Conservation (phyloP, 2,113 vertebrate genomes). For the Fulica atra region DNA sequence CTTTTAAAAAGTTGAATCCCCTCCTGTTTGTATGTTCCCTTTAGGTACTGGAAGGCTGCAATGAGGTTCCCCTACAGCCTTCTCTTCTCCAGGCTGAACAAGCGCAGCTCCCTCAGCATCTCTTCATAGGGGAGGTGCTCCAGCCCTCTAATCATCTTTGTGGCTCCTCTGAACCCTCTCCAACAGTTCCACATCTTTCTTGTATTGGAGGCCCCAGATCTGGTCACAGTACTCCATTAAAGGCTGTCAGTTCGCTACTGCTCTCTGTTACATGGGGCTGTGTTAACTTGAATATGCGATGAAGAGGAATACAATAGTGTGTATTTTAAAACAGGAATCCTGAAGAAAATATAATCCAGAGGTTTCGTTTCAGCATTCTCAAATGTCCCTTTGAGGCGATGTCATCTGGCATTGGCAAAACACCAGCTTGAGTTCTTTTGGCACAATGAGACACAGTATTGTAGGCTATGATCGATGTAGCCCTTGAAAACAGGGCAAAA, state of each 20-base stretch:
- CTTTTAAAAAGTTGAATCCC: too few species aligned
- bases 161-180: too few species aligned
- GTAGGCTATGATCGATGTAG: background rate
- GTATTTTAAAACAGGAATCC: background rate
- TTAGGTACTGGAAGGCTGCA: too few species aligned
- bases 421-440: background rate
- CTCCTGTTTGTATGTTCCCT: too few species aligned
- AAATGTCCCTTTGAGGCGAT: background rate
- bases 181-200: too few species aligned
- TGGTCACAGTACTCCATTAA: too few species aligned
- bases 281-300: background rate
- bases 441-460: background rate
- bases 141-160: too few species aligned
- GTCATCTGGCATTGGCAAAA: background rate
- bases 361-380: background rate
- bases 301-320: slow-evolving; percentile 8
- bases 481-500: background rate
- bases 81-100: too few species aligned
- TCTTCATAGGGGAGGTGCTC: too few species aligned
- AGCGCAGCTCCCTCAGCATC: too few species aligned
- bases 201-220: too few species aligned
- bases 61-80: too few species aligned
- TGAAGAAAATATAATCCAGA: background rate
- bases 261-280: background rate
- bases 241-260: background rate